phyloP scores from a whole-genome alignment of 2,113 vertebrate species.

The Catharus minimus region DNA sequence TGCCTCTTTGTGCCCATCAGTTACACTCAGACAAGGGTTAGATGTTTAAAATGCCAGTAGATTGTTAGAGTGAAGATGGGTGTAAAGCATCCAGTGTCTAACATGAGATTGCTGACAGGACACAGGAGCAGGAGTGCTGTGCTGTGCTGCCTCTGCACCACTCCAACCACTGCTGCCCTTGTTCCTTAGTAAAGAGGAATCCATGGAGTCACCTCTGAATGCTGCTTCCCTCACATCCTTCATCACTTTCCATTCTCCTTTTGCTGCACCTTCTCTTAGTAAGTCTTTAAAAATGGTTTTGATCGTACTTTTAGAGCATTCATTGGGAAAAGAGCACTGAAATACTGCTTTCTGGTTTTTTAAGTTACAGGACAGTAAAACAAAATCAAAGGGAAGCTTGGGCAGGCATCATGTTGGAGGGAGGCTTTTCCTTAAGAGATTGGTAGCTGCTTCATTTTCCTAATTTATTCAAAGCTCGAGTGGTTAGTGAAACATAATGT shows the following conservation, averaged over 20 bases:
- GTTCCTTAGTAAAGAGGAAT: not conserved
- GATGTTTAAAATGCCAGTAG: not conserved
- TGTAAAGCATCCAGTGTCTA: not conserved
- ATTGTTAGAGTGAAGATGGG: not conserved
- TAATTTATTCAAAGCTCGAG: not conserved
- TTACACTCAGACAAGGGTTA: not conserved
- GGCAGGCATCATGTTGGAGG: not conserved
- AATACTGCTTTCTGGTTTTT: not conserved
- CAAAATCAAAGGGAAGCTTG: not conserved
- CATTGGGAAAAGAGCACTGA: not conserved
- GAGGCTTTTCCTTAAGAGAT: not conserved
- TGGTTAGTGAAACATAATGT: not conserved
- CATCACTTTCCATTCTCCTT: not conserved
- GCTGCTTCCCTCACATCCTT: rapidly evolving
- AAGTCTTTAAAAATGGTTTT: not conserved
- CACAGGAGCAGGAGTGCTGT: rapidly evolving
- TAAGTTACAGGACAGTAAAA: not conserved
- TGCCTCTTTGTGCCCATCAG: not conserved
- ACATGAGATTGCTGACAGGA: rapidly evolving
- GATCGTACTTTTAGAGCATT: not conserved
- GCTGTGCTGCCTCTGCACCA: not conserved
- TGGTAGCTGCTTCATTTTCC: not conserved
- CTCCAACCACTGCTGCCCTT: not conserved
- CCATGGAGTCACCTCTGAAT: not conserved
- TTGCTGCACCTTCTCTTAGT: not conserved